A percentile compares a stretch with the other conserved stretches of the same genome.
Evolutionary conservation across 2,113 vertebrate genomes (phyloP).

Genomic region (Hypanus sabinus): DNA sequence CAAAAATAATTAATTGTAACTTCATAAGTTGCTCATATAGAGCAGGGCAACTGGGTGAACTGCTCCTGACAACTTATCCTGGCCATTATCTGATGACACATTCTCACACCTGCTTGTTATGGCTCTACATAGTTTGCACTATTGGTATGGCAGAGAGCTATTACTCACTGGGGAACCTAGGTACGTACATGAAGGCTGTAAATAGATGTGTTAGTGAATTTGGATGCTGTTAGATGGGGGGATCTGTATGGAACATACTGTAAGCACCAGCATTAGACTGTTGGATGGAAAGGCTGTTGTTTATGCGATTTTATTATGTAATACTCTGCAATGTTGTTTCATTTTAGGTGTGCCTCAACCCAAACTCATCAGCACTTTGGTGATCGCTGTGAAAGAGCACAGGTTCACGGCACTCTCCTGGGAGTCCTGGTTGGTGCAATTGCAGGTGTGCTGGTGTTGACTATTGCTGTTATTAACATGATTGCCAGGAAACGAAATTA

Average conservation of each 20-base stretch:
- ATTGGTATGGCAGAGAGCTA: neutral
- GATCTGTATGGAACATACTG: neutral
- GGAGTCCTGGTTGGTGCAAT: conserved; percentile 50
- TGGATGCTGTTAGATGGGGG: neutral
- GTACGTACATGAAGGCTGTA: neutral
- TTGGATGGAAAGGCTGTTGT: neutral
- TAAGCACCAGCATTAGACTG: too few species aligned
- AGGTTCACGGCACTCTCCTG: conserved; percentile 50
- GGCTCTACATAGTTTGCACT: neutral
- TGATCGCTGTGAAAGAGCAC: conserved; percentile 55
- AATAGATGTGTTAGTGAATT: neutral
- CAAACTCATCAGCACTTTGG: conserved; percentile 55
- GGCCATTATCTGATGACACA: neutral
- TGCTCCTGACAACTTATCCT: neutral
- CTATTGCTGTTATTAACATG: conserved; percentile 44
- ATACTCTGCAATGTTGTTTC: conserved; percentile 30
- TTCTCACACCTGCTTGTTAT: neutral
- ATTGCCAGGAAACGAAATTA: conserved; percentile 44
- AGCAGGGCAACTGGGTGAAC: neutral
- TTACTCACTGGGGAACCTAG: neutral
- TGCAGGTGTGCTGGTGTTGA: conserved; percentile 48
- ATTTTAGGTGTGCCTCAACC: conserved; percentile 53
- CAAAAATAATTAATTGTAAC: neutral
- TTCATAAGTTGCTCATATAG: neutral
- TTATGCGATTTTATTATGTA: neutral